A percentile compares a stretch with the other conserved stretches of the same genome.
These are phyloP conservation scores for Rhynchotus rufescens DNA, from an alignment of 2,797 vertebrate species.

Conservation along the genomic window DNA sequence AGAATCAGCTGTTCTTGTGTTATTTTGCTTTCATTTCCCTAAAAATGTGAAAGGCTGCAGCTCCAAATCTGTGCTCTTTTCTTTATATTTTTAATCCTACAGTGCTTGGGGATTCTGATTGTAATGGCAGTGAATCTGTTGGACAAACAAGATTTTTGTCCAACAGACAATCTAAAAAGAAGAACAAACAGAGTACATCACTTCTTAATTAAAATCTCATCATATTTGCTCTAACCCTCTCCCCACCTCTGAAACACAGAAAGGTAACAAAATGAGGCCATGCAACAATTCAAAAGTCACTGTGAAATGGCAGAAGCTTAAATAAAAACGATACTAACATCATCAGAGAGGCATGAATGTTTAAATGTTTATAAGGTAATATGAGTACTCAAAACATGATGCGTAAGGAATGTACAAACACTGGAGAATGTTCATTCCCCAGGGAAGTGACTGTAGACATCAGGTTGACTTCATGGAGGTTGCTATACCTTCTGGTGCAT, in stretches of 20 bases:
- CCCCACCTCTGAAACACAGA: background rate
- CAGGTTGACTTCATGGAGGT: background rate
- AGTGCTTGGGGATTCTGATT: background rate
- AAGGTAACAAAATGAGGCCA: background rate
- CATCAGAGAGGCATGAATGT: background rate
- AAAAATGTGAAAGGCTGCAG: background rate
- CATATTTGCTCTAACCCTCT: background rate
- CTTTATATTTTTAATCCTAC: background rate
- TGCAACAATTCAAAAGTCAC: background rate
- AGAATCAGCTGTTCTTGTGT: background rate
- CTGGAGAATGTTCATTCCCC: background rate
- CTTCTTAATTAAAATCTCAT: background rate
- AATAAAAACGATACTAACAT: background rate
- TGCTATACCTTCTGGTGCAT: background rate
- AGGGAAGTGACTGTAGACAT: background rate
- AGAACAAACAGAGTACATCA: background rate
- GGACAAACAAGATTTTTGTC: background rate
- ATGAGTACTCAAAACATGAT: background rate
- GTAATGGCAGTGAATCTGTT: background rate
- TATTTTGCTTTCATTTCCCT: background rate
- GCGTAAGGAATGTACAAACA: background rate
- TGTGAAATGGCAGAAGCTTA: background rate
- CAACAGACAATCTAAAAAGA: background rate
- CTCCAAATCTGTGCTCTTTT: background rate
- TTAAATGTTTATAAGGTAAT: background rate